These are phyloP conservation scores for Beris morrisii DNA, from an alignment of 2,888 invertebrate species.

Conservation along the genomic window DNA sequence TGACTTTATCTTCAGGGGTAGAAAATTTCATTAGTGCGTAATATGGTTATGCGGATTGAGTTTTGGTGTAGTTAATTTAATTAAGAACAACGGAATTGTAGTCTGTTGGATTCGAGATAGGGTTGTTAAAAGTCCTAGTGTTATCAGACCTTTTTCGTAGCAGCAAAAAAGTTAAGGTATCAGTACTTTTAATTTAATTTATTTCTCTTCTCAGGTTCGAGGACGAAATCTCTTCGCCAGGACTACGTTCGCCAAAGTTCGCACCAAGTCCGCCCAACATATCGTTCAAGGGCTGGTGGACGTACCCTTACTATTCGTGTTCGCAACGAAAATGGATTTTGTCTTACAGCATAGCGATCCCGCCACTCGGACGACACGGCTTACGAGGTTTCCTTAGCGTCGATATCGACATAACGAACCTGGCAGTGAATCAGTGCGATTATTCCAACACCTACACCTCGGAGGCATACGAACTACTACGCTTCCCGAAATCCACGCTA, in stretches of 20 bases:
- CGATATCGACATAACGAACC: slow-evolving; percentile 77
- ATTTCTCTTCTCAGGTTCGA: slow-evolving; percentile 58
- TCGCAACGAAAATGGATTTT: slow-evolving; percentile 77
- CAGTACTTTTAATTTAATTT: not conserved
- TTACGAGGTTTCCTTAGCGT: slow-evolving; percentile 66
- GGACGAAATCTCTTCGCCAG: slow-evolving; percentile 61
- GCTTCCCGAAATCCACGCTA: slow-evolving; percentile 29
- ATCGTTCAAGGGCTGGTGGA: slow-evolving; percentile 80
- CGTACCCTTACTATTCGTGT: slow-evolving; percentile 86
- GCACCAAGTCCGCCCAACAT: slow-evolving; percentile 64
- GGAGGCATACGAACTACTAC: slow-evolving; percentile 31
- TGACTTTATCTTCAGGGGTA: no score
- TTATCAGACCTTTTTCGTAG: no score
- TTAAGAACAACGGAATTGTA: no score
- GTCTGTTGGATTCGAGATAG: no score
- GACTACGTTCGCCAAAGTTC: slow-evolving; percentile 65
- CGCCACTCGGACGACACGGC: slow-evolving; percentile 60
- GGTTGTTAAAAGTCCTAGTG: no score
- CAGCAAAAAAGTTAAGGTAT: no score
- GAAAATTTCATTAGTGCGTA: no score
- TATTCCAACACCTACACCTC: slow-evolving; percentile 45
- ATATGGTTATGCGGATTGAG: no score
- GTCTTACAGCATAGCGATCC: slow-evolving; percentile 76
- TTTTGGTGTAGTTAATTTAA: no score
- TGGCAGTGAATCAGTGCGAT: slow-evolving; percentile 89